Evolutionary conservation across 1,140 invertebrate genomes (phyloP).

Genomic region (Rhopalosiphum maidis): DNA sequence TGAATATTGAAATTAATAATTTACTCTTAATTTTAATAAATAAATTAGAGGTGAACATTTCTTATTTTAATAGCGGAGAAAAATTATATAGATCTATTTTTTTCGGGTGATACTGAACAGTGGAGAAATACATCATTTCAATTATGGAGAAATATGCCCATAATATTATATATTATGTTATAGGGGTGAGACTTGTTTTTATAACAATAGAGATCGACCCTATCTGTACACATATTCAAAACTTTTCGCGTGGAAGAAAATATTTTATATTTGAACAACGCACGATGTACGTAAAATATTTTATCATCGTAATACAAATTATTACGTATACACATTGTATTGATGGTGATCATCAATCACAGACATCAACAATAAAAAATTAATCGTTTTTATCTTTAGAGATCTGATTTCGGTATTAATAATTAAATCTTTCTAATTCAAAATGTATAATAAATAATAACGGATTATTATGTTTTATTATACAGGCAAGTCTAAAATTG

Average conservation of each 20-base stretch:
- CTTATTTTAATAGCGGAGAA: neutral
- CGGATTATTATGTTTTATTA: neutral
- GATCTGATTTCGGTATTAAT: constrained; percentile 22
- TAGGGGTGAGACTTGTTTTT: neutral
- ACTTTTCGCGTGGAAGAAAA: neutral
- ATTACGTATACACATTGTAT: neutral
- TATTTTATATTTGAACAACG: neutral
- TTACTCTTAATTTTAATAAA: neutral
- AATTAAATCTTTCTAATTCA: neutral
- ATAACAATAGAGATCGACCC: neutral
- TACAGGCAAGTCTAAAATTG: neutral
- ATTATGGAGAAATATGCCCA: neutral
- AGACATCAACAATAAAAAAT: neutral
- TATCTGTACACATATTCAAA: neutral
- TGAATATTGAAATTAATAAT: neutral
- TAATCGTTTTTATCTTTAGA: constrained; percentile 22
- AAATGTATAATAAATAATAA: neutral
- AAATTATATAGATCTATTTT: neutral
- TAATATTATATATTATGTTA: neutral
- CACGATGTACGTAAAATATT: neutral
- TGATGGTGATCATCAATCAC: constrained; percentile 24
- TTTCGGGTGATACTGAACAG: neutral
- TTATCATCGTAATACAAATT: neutral
- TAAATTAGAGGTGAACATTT: neutral
- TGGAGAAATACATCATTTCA: neutral